Conservation (phyloP, 2,113 vertebrate species). For the Rhegmatorhina hoffmannsi region DNA sequence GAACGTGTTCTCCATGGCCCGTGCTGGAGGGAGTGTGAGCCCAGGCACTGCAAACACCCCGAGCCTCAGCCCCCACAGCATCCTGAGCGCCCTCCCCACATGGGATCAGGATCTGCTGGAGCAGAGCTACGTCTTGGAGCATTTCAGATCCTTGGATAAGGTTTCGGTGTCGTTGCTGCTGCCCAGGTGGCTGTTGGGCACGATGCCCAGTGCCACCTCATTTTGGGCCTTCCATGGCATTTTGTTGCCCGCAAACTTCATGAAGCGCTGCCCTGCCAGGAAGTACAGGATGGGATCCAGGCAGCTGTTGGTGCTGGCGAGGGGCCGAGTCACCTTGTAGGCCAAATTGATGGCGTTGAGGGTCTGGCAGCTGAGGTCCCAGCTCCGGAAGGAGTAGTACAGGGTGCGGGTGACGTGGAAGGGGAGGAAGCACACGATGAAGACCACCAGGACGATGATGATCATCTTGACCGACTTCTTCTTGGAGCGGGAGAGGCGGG, state of each 20-base stretch:
- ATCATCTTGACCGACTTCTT: constrained; percentile 96
- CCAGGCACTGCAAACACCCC: background rate
- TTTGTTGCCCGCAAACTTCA: constrained; percentile 63
- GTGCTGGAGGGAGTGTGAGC: background rate
- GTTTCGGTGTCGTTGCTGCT: background rate
- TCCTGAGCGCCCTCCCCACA: background rate
- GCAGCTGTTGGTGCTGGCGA: constrained; percentile 95
- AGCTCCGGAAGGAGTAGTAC: constrained; percentile 89
- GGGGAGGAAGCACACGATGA: constrained; percentile 92
- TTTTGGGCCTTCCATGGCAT: background rate
- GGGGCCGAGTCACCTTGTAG: constrained; percentile 92
- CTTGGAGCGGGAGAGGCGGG: constrained; percentile 78
- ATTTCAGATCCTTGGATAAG: constrained; percentile 26
- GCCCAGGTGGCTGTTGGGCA: background rate
- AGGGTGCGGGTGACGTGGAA: constrained; percentile 93
- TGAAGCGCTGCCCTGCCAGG: constrained; percentile 86
- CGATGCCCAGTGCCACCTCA: background rate
- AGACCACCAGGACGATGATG: constrained; percentile 85
- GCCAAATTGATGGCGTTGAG: constrained; percentile 87
- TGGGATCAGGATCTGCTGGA: fast-evolving
- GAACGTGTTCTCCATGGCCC: background rate
- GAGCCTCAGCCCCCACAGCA: background rate
- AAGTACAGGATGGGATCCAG: constrained; percentile 95
- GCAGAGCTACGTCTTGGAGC: constrained; percentile 39
- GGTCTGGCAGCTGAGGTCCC: constrained; percentile 84